phyloP scores from a whole-genome alignment of 2,113 vertebrate species.

The Blennius ocellaris region DNA sequence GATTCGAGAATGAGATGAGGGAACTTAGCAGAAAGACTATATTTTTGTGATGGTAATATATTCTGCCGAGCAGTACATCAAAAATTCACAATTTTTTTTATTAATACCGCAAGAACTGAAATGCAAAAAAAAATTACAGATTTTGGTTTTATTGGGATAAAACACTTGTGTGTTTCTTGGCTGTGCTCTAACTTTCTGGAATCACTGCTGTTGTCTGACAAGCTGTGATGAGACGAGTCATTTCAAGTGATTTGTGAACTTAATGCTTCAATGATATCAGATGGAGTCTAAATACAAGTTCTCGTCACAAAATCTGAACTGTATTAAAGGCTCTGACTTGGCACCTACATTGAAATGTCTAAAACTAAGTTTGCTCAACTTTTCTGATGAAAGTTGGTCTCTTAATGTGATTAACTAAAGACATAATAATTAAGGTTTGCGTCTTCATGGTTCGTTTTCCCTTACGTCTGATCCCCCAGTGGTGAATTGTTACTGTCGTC shows the following conservation, averaged over 20 bases:
- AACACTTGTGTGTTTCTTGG: neutral
- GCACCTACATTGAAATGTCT: neutral
- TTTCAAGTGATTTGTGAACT: constrained; percentile 14
- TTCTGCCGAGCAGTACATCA: neutral
- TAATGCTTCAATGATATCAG: constrained; percentile 1
- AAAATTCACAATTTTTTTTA: neutral
- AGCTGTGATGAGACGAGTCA: constrained; percentile 1
- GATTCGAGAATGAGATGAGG: neutral
- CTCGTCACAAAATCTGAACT: neutral
- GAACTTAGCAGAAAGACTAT: no score
- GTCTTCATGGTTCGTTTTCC: no score
- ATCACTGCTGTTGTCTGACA: constrained; percentile 13
- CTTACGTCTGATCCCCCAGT: no score
- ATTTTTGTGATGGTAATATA: neutral
- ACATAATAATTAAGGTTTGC: neutral
- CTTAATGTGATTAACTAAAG: neutral
- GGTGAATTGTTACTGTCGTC: no score
- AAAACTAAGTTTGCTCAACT: neutral
- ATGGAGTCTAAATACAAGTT: neutral
- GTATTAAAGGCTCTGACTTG: neutral
- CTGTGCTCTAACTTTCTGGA: constrained; percentile 12
- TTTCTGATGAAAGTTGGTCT: neutral
- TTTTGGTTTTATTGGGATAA: neutral
- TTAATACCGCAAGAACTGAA: neutral
- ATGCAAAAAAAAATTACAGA: neutral